Conservation (phyloP, 1,140 invertebrate species). For the Drosophila littoralis region DNA sequence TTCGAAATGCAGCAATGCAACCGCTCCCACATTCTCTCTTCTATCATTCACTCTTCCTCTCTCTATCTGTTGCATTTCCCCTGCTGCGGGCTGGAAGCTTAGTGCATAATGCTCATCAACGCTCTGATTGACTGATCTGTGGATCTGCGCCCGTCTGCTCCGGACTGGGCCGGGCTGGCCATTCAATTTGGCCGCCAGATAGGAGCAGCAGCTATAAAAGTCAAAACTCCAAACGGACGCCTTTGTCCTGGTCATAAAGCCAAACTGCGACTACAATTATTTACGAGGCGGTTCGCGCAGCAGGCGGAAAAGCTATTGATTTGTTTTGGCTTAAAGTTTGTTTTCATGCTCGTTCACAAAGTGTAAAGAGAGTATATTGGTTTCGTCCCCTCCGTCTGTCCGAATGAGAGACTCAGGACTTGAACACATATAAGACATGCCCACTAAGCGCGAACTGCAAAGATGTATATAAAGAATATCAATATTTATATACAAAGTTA, state of each 20-base stretch:
- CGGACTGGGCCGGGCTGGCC: background rate
- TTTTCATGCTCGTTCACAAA: too few species aligned
- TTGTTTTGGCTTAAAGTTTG: constrained; percentile 38
- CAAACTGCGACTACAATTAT: constrained; percentile 57
- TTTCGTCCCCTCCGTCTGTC: background rate
- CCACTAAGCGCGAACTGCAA: too few species aligned
- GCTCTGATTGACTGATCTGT: constrained; percentile 40
- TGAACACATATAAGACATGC: too few species aligned
- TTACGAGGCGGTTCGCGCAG: constrained; percentile 69
- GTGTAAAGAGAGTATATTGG: too few species aligned
- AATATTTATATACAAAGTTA: too few species aligned
- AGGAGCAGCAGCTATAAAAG: constrained; percentile 60
- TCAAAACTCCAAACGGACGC: constrained; percentile 61
- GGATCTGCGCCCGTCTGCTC: background rate
- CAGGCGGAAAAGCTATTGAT: constrained; percentile 73
- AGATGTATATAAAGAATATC: too few species aligned
- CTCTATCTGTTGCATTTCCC: constrained; percentile 17
- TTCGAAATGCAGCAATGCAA: constrained; percentile 47
- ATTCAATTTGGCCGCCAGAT: constrained; percentile 7
- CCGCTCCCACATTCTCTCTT: background rate
- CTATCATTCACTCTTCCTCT: constrained; percentile 2
- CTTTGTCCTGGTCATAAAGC: constrained; percentile 71
- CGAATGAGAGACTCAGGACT: too few species aligned
- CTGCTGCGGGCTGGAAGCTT: background rate
- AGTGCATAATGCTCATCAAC: constrained; percentile 22